Conservation (phyloP, 1,140 invertebrate species). For the Tenebrio molitor region DNA sequence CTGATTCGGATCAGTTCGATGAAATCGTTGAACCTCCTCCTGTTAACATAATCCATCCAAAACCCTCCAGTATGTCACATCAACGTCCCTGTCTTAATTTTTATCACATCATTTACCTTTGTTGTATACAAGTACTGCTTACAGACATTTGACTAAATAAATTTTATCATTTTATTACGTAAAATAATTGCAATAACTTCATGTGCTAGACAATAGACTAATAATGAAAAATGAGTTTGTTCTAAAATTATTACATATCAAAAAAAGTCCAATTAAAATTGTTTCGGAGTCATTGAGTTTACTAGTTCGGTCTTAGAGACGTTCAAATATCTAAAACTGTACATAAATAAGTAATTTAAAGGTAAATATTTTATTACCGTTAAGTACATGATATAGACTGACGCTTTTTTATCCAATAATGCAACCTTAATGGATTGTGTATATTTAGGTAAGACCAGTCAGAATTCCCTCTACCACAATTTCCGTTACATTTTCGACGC, state of each 20-base stretch:
- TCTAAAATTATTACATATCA: slow-evolving; percentile 43
- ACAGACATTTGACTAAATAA: slow-evolving; percentile 41
- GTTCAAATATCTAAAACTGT: slow-evolving; percentile 27
- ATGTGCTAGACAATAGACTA: slow-evolving; percentile 46
- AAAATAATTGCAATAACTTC: slow-evolving; percentile 30
- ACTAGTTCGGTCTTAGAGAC: slow-evolving; percentile 31
- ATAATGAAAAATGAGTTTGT: slow-evolving; percentile 38
- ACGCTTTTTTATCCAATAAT: slow-evolving; percentile 54
- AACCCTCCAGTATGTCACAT: slow-evolving; percentile 65
- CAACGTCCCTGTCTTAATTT: slow-evolving; percentile 31
- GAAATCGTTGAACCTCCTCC: slow-evolving; percentile 75
- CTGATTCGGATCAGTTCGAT: slow-evolving; percentile 73
- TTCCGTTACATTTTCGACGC: no score
- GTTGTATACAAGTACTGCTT: slow-evolving; percentile 42
- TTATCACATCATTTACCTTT: slow-evolving; percentile 49
- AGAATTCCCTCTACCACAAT: no score
- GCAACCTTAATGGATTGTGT: slow-evolving; percentile 50
- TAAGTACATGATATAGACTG: slow-evolving; percentile 54
- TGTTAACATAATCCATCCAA: slow-evolving; percentile 77
- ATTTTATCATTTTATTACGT: slow-evolving; percentile 30
- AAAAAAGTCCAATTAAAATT: slow-evolving; percentile 34
- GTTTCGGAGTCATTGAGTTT: slow-evolving; percentile 10
- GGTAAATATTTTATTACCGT: slow-evolving; percentile 43
- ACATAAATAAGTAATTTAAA: slow-evolving; percentile 41
- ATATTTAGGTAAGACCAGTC: slow-evolving; percentile 43